Base-by-base conservation (phyloP, 53 echinoderm and acorn worm genomes). In the Echinarachnius parma region DNA sequence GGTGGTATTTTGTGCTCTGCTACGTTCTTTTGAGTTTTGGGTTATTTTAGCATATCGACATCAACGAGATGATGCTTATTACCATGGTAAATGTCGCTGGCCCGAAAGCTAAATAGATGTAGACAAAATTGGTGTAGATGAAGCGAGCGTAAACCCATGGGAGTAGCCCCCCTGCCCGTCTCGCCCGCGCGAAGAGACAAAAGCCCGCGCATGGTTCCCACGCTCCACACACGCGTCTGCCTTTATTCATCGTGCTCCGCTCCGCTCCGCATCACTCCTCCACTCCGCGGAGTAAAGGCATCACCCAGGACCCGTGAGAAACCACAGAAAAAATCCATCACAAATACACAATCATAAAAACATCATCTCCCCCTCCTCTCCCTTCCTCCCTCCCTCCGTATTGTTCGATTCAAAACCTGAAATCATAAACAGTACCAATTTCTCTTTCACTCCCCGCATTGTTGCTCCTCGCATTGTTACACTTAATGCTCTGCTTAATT, bases 141-240 rank as follows among this genome's bases (percentile, higher is more conserved):
- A n/a, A n/a, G n/a, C n/a, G n/a, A n/a, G n/a, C n/a, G n/a, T n/a
- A n/a, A n/a, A n/a, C n/a, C n/a, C n/a, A n/a, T n/a, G n/a, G n/a
- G n/a, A n/a, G n/a, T n/a, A n/a, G n/a, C 66, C 26, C 28, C 35
- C 66, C 18, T 27, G 27, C 66, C 29, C 29, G 28, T 27, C 23
- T 20, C 66, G 66, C n/a, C 18, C n/a, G n/a, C 13, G 9, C n/a
- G 19, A 8, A 4, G 50, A 47, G 66, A 83, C 83, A 83, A 83
- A 77, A 64, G 77, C 10, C 77, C 52, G 59, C 33, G 29, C 27
- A 21, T 46, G 58, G 66, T 83, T 83, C 83, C 83, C 83, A 83
- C 83, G 83, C 83, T 83, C 31, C 49, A 32, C 61, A 77, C 83
- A 83, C 83, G 83, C 83, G 83, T 30, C 54, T 28, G 14, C 19